phyloP scores from a whole-genome alignment of 2,888 invertebrate species.

The Prostheceraeus crozeri region DNA sequence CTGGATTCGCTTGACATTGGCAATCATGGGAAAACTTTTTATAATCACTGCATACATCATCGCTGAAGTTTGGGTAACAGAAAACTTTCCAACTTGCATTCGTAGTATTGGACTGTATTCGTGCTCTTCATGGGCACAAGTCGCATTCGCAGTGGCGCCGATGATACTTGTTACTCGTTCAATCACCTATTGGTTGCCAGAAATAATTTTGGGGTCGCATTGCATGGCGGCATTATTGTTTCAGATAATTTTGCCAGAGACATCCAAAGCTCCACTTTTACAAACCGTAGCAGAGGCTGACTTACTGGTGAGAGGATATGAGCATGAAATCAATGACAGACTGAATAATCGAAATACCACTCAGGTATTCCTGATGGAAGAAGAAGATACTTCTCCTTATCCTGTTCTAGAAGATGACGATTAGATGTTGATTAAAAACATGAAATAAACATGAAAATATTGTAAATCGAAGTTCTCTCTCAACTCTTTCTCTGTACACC shows the following conservation, averaged over 20 bases:
- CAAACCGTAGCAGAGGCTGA: conserved; percentile 20
- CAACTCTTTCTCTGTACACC: too few relatives aligned
- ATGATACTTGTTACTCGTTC: neutral
- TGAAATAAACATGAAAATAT: too few relatives aligned
- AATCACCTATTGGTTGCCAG: neutral
- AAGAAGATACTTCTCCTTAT: too few relatives aligned
- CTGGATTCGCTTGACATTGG: conserved; percentile 28
- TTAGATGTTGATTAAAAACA: too few relatives aligned
- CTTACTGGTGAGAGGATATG: conserved; percentile 18
- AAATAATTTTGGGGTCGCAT: too few relatives aligned
- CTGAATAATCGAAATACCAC: too few relatives aligned
- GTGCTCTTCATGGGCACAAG: too few relatives aligned
- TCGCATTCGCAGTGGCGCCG: conserved; percentile 12
- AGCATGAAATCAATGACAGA: neutral
- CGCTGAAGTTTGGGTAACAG: conserved; percentile 25
- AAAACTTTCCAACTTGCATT: conserved; percentile 29
- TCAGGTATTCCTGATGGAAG: too few relatives aligned
- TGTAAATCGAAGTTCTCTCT: too few relatives aligned
- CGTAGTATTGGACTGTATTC: conserved; percentile 10
- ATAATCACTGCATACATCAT: conserved; percentile 32
- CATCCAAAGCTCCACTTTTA: conserved; percentile 2
- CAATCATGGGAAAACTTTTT: conserved; percentile 31
- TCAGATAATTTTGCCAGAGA: conserved; percentile 7
- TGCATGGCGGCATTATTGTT: too few relatives aligned
- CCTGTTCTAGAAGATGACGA: too few relatives aligned